Evolutionary conservation across 2,113 vertebrate species (phyloP), one percentile per base, ranked within the genome.

Genomic region (Cyphomyrus plagiostoma): DNA sequence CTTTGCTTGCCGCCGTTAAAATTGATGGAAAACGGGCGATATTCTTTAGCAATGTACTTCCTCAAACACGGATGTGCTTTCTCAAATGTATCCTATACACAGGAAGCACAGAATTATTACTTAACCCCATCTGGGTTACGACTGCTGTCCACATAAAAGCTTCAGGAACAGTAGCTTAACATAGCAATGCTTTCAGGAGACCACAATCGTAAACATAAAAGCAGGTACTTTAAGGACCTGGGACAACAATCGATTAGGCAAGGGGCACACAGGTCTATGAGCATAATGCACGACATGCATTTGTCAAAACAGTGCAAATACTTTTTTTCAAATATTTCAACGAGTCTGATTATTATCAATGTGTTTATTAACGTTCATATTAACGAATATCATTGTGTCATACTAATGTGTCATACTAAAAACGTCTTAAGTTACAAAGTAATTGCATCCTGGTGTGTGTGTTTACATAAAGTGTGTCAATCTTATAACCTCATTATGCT

Each of bases 11-110:
- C 92, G 92, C 93, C 92, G 92, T 93, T 93, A 89, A 92, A 94
- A 93, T 95, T 95, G 94, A 96, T 95, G 95, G 93, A 89, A 11
- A 90, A 92, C 88, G 50, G 82, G 90, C 83, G 91, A 93, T 87
- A 62, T 91, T 49, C 30, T 48, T 85, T 19, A 7, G 35, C 74
- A 19, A 42, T 42, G 74, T 4, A 8, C 30, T 80, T 42, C 35
- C 74, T 80, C 4, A 7, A 0, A 42, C 17, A 80, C 6, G 26
- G 26, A 42, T 80, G 30, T 19, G 35, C 30, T 42, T 42, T 42
- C 35, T 80, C 4, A 42, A 42, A 80, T 42, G 35, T 19, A 42
- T 42, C 13, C 74, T 80, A 15, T 80, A 80, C 15, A 7, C 30
- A 19, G 30, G 30, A 80, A 39, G 62, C 26, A 11, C 62, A 30